These are phyloP conservation scores for Pardalotus punctatus DNA, from an alignment of 2,113 vertebrate genomes.

Conservation along the genomic window DNA sequence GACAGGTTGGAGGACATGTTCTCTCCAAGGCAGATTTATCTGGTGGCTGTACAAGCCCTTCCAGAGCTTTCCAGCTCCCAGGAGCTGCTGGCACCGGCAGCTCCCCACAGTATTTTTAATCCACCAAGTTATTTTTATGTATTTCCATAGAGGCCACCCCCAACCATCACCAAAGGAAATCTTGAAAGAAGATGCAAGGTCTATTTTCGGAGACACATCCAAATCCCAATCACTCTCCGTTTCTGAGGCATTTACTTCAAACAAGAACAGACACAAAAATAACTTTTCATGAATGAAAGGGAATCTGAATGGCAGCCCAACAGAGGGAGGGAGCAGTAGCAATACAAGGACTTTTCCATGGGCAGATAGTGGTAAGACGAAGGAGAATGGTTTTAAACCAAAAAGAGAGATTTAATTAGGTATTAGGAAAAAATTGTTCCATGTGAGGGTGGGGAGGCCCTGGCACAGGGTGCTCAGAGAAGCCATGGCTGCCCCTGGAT, in stretches of 20 bases:
- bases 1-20: background rate
- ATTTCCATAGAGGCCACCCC: background rate
- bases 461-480: background rate
- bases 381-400: background rate
- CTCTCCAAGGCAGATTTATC: background rate
- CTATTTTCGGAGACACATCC: background rate
- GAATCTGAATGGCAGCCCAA: background rate
- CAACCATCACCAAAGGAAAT: background rate
- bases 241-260: background rate
- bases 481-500: background rate
- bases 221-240: background rate
- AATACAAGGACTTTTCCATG: background rate
- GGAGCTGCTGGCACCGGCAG: background rate
- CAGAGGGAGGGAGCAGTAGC: background rate
- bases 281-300: background rate
- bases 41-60: background rate
- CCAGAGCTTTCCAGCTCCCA: background rate
- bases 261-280: background rate
- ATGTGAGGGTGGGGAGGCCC: accelerated
- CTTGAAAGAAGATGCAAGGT: background rate
- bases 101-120: background rate
- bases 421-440: background rate
- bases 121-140: background rate
- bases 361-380: background rate
- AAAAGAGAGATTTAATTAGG: background rate